Evolutionary conservation across 2,888 invertebrate species (phyloP).

Genomic region (Cryptus viduatorius): DNA sequence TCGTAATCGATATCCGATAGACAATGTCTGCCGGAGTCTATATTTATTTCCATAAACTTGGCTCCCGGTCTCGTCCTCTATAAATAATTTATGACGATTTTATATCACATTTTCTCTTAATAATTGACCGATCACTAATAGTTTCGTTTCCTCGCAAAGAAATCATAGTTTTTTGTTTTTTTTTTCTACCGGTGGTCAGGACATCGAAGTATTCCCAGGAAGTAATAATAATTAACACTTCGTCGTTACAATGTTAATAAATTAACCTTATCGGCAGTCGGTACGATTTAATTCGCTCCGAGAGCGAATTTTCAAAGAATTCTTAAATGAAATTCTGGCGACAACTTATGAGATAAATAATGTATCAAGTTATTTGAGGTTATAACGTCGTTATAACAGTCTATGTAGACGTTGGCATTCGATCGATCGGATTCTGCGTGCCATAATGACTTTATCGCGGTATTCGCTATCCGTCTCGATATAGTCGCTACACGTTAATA

Average conservation of each 20-base stretch:
- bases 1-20: slow-evolving; percentile 9
- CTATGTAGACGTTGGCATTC: slow-evolving; percentile 42
- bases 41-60: background rate
- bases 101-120: background rate
- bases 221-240: too few relatives aligned
- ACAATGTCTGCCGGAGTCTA: background rate
- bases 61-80: background rate
- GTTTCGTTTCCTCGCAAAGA: background rate
- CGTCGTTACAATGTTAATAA: too few relatives aligned
- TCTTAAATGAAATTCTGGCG: background rate
- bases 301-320: background rate
- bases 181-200: background rate
- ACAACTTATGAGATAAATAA: slow-evolving; percentile 11
- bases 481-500: slow-evolving; percentile 14
- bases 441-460: slow-evolving; percentile 52
- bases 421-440: slow-evolving; percentile 57
- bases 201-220: too few relatives aligned
- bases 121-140: background rate
- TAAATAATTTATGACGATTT: background rate
- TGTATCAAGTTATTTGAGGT: slow-evolving; percentile 35
- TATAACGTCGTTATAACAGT: background rate
- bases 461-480: slow-evolving; percentile 14
- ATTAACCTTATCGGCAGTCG: background rate
- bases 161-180: background rate
- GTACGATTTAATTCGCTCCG: background rate